These are phyloP conservation scores for Melangyna quadrimaculata DNA, from an alignment of 2,888 invertebrate species.

Conservation along the genomic window DNA sequence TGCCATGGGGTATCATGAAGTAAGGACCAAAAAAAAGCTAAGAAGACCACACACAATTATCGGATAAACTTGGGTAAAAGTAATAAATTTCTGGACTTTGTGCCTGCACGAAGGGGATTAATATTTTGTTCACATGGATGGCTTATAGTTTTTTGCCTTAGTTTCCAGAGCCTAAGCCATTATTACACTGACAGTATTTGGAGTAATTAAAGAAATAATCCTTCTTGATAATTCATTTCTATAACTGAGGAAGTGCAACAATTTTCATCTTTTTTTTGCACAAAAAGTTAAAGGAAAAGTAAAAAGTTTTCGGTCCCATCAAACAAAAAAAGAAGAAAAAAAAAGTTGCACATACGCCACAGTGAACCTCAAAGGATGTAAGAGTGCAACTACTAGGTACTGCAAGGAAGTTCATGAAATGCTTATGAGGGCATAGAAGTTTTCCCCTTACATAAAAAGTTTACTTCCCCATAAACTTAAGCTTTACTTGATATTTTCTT, in stretches of 20 bases:
- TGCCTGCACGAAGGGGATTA: conserved; percentile 21
- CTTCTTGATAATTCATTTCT: conserved; percentile 28
- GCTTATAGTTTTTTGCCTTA: neutral
- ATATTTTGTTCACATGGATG: conserved; percentile 22
- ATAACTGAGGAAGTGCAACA: conserved; percentile 36
- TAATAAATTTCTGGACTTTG: conserved; percentile 48
- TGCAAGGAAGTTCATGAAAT: conserved; percentile 30
- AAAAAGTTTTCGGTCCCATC: conserved; percentile 23
- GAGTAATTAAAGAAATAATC: conserved; percentile 47
- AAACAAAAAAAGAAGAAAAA: conserved; percentile 14
- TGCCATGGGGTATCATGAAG: conserved; percentile 44
- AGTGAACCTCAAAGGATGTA: conserved; percentile 16
- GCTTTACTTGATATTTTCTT: conserved; percentile 12
- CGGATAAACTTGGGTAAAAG: conserved; percentile 49
- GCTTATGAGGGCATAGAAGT: conserved; percentile 17
- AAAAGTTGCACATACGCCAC: conserved; percentile 51
- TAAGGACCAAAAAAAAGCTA: conserved; percentile 2
- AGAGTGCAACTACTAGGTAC: neutral
- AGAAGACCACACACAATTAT: conserved; percentile 55
- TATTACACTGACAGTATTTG: neutral
- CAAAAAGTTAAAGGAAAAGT: neutral
- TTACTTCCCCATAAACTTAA: conserved; percentile 50
- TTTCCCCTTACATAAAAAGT: conserved; percentile 35
- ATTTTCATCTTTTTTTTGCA: conserved; percentile 28
- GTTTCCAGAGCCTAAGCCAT: neutral